Conservation (phyloP, 1,140 invertebrate species). For the Theocolax elegans region DNA sequence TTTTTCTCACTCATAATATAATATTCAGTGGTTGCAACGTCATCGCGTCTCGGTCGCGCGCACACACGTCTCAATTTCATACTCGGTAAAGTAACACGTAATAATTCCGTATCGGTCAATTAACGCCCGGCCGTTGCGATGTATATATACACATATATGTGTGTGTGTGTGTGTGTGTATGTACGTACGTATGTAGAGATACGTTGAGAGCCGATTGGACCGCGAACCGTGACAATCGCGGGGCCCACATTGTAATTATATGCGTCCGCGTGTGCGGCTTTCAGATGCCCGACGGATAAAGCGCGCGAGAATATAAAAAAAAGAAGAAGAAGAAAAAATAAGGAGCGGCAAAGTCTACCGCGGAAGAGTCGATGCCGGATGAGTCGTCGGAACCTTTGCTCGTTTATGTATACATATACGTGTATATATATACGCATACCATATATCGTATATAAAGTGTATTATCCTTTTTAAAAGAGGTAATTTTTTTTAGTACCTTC, state of each 20-base stretch:
- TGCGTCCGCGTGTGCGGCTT: neutral
- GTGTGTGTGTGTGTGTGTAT: too few species aligned
- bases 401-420: too few species aligned
- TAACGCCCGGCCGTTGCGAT: constrained; percentile 1
- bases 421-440: too few species aligned
- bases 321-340: constrained; percentile 1
- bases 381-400: too few species aligned
- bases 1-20: neutral
- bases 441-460: too few species aligned
- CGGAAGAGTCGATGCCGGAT: too few species aligned
- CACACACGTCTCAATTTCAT: constrained; percentile 34
- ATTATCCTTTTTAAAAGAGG: too few species aligned
- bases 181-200: too few species aligned
- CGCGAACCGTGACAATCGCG: constrained; percentile 10
- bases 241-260: neutral
- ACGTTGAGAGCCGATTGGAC: neutral
- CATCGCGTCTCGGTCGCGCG: neutral
- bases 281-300: too few species aligned
- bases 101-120: constrained; percentile 37
- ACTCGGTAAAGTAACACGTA: constrained; percentile 20
- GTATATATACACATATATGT: neutral
- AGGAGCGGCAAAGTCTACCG: neutral
- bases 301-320: too few species aligned
- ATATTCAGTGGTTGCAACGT: constrained; percentile 11
- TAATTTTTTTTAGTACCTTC: too few species aligned